Percentiles rank a stretch among this genome's conserved stretches.
Conservation (phyloP, 2,888 invertebrate species). For the Zhuqinia jingwanae region DNA sequence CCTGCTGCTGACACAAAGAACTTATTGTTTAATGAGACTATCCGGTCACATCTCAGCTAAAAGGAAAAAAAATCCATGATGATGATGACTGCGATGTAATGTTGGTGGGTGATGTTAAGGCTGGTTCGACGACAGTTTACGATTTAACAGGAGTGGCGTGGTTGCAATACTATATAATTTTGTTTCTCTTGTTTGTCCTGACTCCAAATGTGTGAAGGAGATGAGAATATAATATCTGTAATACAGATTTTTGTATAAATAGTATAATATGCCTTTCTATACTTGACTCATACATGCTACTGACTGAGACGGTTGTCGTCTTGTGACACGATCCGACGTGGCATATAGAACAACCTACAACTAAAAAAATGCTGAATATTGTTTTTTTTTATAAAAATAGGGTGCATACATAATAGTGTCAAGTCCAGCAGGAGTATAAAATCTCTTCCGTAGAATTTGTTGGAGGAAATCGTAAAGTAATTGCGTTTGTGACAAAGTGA, state of each 20-base stretch:
- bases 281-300: no score
- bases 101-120: conserved; percentile 4
- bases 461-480: conserved; percentile 3
- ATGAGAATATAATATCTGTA: no score
- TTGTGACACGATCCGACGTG: no score
- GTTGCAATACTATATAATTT: neutral
- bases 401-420: no score
- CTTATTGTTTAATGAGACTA: conserved; percentile 35
- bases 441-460: neutral
- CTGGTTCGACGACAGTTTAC: neutral
- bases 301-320: neutral
- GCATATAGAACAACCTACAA: no score
- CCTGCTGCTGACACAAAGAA: conserved; percentile 42
- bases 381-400: no score
- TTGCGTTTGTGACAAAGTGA: neutral
- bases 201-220: neutral
- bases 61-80: conserved; percentile 3
- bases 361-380: no score
- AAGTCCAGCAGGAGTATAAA: neutral
- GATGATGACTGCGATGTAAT: neutral
- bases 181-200: neutral
- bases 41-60: conserved; percentile 31
- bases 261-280: no score
- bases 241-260: no score
- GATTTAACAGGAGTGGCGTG: neutral